These are phyloP conservation scores for Subanguina moxae DNA, from an alignment of 1,140 invertebrate species.

Conservation along the genomic window DNA sequence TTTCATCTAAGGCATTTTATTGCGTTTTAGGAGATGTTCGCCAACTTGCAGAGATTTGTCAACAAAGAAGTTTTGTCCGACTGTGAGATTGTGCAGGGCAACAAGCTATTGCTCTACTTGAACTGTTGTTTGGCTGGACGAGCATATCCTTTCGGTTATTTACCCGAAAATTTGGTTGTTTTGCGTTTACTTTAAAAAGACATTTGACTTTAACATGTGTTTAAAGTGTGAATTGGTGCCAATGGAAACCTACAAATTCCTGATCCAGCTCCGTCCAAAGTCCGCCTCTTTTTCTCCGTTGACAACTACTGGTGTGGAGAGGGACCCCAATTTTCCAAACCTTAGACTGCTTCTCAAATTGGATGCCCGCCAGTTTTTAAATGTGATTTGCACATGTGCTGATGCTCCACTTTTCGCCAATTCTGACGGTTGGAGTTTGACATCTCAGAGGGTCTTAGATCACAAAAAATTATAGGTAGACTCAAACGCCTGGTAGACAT, in stretches of 20 bases:
- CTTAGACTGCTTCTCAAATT: constrained; percentile 74
- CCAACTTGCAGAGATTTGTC: constrained; percentile 56
- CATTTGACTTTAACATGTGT: neutral
- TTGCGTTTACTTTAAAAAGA: neutral
- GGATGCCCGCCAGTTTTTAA: constrained; percentile 81
- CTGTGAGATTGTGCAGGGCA: constrained; percentile 68
- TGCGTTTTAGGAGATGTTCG: constrained; percentile 42
- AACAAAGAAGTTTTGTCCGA: constrained; percentile 54
- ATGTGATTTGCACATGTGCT: constrained; percentile 65
- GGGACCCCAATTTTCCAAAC: constrained; percentile 49
- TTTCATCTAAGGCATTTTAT: neutral
- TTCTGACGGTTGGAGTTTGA: constrained; percentile 24
- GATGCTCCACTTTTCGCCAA: constrained; percentile 48
- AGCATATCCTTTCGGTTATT: constrained; percentile 79
- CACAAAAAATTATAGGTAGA: constrained; percentile 27
- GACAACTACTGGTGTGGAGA: neutral
- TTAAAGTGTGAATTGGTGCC: constrained; percentile 68
- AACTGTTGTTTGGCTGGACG: constrained; percentile 87
- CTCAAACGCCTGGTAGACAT: constrained; percentile 40
- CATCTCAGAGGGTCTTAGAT: neutral
- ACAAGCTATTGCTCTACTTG: constrained; percentile 81
- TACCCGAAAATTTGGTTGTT: constrained; percentile 66
- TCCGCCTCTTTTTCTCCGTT: constrained; percentile 30
- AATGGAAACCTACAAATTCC: constrained; percentile 66
- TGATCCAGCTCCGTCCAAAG: constrained; percentile 24